Evolutionary conservation across 2,113 vertebrate genomes (phyloP), one percentile per base, ranked within the genome.

Genomic region (Ursus arctos): DNA sequence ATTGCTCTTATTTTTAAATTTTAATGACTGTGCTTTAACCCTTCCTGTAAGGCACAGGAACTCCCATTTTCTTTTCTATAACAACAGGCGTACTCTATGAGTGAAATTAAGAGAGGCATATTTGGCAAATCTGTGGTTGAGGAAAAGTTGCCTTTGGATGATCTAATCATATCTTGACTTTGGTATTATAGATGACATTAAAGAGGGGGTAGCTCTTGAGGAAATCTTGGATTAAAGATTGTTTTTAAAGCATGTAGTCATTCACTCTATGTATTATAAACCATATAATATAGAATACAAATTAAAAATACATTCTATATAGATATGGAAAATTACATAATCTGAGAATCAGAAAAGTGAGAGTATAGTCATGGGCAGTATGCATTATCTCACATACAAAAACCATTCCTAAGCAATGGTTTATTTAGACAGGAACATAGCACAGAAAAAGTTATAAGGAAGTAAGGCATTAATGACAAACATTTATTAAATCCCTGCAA

Each of bases 1-100:
- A 97, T 76, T 57, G 77, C 36, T 84, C 80, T 92, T 71, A 96
- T 92, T 98, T 98, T 97, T 81, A 79, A 81, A 85, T 69, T 95
- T 96, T 98, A 96, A 93, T 94, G 87, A 43, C 80, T 91, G 7
- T 85, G n/a, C 74, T 97, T 94, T 91, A 98, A 95, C 76, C 49
- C 91, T 95, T 92, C 49, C 7, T 61, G 21, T 61, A 84, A 91
- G 47, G 55, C 28, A 47, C 57, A 83, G 33, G 65, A 93, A 88
- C 10, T 59, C 26, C 12, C 28, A 71, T 67, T 84, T 95, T 94
- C 49, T 86, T 92, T 90, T 95, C 65, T 92, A 6, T 59, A 87
- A 81, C 31, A 94, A 53, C 51, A 76, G 36, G 13, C 84, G 77
- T 0, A 31, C 65, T 95, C 36, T 51, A n/a, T 36, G 18, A 40